Evolutionary conservation across 2,888 invertebrate species (phyloP), one percentile per base, ranked within the genome.

Genomic region (Minunthozetes semirufus): DNA sequence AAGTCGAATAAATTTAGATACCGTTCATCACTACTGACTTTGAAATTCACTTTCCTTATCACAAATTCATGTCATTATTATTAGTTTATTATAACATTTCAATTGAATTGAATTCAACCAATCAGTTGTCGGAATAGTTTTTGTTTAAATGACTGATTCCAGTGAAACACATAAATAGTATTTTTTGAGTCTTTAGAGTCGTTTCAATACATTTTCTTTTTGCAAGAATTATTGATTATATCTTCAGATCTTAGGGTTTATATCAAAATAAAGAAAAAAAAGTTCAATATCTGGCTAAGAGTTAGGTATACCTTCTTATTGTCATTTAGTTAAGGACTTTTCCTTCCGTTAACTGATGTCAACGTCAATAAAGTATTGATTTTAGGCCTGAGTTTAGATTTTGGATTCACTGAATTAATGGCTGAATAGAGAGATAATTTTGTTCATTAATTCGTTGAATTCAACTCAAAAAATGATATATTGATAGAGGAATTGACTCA

Each of bases 321-420:
- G 42, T 42, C 42, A 13, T 11, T 9, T 11, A 42, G 42, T 42
- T 42, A 42, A 42, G 42, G 42, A 42, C 42, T 42, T 50, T 50
- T 50, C 19, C 50, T 19, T 50, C 19, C 50, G 19, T 9, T 50
- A 50, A 50, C 50, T 50, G 50, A 50, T 50, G 50, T 50, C 25
- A 25, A 56, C 56, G 56, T 22, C 56, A 56, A 56, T 56, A 56
- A 25, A 56, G 56, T 56, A 56, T 56, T 56, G 56, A 56, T 56
- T 56, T 56, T 56, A 22, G 56, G 9, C 56, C 22, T 25, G 22
- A 56, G 22, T 56, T 56, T 11, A 56, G 56, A 56, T 56, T 50
- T 50, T 56, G 25, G 56, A 25, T 56, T 56, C 56, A 56, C 56
- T 56, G 56, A 56, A 56, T 56, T 22, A 22, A 56, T 50, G 50